Percentiles rank a stretch among this genome's conserved stretches.
These are phyloP conservation scores for Cotesia typhae DNA, from an alignment of 1,140 invertebrate species.

Conservation along the genomic window DNA sequence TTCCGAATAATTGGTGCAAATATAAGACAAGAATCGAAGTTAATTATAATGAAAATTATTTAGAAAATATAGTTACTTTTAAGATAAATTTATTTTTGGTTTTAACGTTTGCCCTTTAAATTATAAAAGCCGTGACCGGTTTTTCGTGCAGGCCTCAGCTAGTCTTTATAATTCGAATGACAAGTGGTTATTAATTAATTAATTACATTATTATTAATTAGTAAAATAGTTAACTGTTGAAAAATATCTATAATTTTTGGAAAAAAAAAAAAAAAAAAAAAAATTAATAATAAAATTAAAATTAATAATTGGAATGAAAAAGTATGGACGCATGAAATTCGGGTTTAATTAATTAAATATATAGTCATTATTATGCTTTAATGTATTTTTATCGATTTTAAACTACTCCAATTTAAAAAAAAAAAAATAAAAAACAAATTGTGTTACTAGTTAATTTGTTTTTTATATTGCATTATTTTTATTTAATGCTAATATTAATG, in stretches of 20 bases:
- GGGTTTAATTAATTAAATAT: constrained; percentile 42
- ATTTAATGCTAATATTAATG: constrained; percentile 41
- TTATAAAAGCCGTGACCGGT: constrained; percentile 41
- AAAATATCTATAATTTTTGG: not conserved
- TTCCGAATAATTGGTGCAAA: no score
- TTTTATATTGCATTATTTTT: constrained; percentile 44
- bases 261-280: not conserved
- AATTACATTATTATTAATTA: not conserved
- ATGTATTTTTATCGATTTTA: constrained; percentile 57
- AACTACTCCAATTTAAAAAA: constrained; percentile 54
- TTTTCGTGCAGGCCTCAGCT: constrained; percentile 58
- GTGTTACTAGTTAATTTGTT: constrained; percentile 51
- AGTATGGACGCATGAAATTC: not conserved
- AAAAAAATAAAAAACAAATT: constrained; percentile 44
- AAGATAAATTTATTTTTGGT: constrained; percentile 40
- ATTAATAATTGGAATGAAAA: constrained; percentile 18
- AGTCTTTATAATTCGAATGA: constrained; percentile 54
- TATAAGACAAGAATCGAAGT: no score
- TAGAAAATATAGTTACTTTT: not conserved
- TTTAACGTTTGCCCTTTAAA: constrained; percentile 38
- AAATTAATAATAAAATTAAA: constrained; percentile 18
- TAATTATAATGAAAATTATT: no score
- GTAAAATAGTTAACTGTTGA: not conserved
- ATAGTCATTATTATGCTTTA: constrained; percentile 60
- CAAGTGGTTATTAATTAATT: constrained; percentile 42